Base-by-base conservation (phyloP, 2,113 vertebrate species). In the Pseudolaguvia tuberculata region DNA sequence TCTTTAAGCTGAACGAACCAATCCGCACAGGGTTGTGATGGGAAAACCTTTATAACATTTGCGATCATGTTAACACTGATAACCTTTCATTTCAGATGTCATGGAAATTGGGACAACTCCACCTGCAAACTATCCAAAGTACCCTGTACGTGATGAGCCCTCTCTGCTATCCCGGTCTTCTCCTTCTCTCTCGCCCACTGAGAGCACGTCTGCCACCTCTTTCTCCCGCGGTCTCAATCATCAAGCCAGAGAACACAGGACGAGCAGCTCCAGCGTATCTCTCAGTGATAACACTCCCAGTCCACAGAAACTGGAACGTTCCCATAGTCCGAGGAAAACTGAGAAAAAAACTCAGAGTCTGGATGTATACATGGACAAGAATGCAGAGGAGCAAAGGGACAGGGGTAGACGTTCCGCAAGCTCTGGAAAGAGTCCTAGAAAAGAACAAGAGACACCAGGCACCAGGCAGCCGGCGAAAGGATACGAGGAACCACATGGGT, bases 91-190 rank as follows among this genome's bases (percentile, higher is more conserved):
- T 87, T 21, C 85, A 93, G 97, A 93, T 90, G 87, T 89, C 89
- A 90, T 92, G 91, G 93, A 95, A 83, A 88, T 86, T 89, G 88
- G 79, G 78, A 91, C 82, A 86, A 88, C 89, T 86, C 85, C 90
- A 85, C 90, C 91, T 79, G 89, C 92, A 87, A 91, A 84, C 88
- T 91, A 96, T 84, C 78, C 85, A 78, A 87, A 87, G 84, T 80
- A 86, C 69, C 84, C 85, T 75, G 79, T 76, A 77, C 91, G 90
- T 75, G 93, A 92, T 79, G 93, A 93, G 76, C 92, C 92, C 53
- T 89, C 87, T 77, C 87, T 91, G 84, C 85, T 86, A 82, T 81
- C 90, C 84, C 90, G 93, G 84, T 89, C 91, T 80, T 87, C 90
- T 65, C 78, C 86, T 81, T 84, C 89, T 84, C 84, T 89, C 87